Conservation (phyloP, 2,797 vertebrate species). For the Rhabdomys pumilio region DNA sequence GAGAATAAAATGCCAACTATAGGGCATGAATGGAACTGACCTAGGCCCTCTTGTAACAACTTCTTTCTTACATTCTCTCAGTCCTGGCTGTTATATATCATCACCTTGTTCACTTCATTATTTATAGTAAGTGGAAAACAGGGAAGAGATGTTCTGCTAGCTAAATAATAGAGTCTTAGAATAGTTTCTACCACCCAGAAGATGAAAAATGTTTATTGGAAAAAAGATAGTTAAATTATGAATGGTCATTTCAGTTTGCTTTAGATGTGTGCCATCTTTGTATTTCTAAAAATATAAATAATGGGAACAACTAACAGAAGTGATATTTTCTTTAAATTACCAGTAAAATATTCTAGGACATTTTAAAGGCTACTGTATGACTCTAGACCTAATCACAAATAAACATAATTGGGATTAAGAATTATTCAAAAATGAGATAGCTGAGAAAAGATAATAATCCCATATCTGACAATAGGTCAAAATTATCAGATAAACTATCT, state of each 20-base stretch:
- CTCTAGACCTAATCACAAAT: background rate
- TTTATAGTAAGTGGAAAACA: slow-evolving; percentile 31
- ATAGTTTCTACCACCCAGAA: background rate
- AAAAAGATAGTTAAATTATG: slow-evolving; percentile 2
- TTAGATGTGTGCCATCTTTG: background rate
- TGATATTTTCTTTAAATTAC: background rate
- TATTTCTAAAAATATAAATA: background rate
- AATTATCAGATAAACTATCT: background rate
- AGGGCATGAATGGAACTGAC: background rate
- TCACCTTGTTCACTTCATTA: slow-evolving; percentile 22
- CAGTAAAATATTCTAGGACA: background rate
- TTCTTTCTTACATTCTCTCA: background rate
- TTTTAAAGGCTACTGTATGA: background rate
- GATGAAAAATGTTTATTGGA: background rate
- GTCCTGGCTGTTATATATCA: slow-evolving; percentile 40
- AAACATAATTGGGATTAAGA: background rate
- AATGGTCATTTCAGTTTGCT: background rate
- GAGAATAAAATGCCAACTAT: background rate
- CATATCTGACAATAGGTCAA: background rate
- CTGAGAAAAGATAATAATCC: background rate
- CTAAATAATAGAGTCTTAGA: slow-evolving; percentile 12
- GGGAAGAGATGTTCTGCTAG: background rate
- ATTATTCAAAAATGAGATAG: background rate
- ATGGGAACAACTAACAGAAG: background rate
- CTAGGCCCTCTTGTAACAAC: background rate